phyloP scores from a whole-genome alignment of 2,888 invertebrate genomes.

The Augochlorella aurata region DNA sequence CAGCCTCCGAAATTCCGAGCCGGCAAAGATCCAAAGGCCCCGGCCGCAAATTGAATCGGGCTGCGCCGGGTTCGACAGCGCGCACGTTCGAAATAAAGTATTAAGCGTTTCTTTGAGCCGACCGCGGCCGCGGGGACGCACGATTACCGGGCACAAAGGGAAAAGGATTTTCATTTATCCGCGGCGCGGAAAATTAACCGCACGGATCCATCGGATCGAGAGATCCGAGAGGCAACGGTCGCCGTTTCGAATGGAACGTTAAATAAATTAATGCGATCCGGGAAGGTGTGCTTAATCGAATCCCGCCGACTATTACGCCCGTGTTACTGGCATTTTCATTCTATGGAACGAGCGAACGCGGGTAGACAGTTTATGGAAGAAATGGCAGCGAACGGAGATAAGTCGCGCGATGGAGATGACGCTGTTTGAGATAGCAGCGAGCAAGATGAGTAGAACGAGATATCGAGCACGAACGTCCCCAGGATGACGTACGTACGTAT shows the following conservation, averaged over 20 bases:
- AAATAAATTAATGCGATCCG: not conserved
- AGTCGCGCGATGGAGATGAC: not conserved
- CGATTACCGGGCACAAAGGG: not conserved
- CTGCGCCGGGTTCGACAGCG: not conserved
- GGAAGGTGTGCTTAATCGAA: not conserved
- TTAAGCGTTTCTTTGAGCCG: slow-evolving; percentile 9
- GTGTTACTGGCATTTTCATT: too few relatives aligned
- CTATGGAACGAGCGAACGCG: too few relatives aligned
- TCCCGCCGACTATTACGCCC: not conserved
- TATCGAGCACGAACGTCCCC: not conserved
- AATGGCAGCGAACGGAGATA: too few relatives aligned
- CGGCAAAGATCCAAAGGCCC: not conserved
- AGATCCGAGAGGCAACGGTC: not conserved
- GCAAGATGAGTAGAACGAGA: not conserved
- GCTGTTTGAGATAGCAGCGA: not conserved
- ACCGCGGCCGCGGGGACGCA: not conserved
- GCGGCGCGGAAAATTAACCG: slow-evolving; percentile 5
- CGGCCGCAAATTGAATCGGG: slow-evolving; percentile 1
- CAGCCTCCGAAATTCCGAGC: not conserved
- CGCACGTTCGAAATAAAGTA: not conserved
- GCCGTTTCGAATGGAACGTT: not conserved
- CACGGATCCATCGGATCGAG: not conserved
- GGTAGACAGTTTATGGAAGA: too few relatives aligned
- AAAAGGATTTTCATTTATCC: not conserved
- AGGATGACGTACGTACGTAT: not conserved